Base-by-base conservation (phyloP, 2,113 vertebrate genomes). In the Lucifuga dentata region DNA sequence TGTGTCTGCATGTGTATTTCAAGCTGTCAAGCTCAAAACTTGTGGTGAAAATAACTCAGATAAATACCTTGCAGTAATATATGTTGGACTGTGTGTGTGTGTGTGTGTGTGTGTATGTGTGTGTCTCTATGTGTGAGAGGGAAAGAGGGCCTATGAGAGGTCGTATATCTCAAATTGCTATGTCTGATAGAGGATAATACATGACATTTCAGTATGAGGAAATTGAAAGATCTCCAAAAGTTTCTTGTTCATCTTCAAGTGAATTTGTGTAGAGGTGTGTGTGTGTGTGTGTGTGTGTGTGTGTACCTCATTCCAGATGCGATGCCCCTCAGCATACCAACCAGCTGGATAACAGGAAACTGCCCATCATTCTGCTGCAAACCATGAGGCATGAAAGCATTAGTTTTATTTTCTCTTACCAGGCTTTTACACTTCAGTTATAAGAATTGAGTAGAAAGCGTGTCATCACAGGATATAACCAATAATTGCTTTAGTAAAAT, bases 271-370 rank as follows among this genome's bases (percentile, higher is more conserved):
- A 33, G 23, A 13, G 20, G 40, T 43, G 40, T 43, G 40, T 43
- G 40, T 43, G 40, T 43, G 44, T 49, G 32, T 62, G 59, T 50
- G 21, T 64, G 46, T 69, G 51, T 57, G 65, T 66, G 58, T 59
- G 19, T 57, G 11, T 78, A 91, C 91, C 98, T 98, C 97, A 99
- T 98, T 29, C 97, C 97, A 0, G 97, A 96, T 0, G 95, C 95
- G 0, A 99, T 98, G 41, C 97, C 97, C 66, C 97, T 88, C 84
- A 99, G 90, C 96, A 99, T 98, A 2, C 97, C 97, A 81, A 99
- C 94, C 85, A 99, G 92, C 93, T 99, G 97, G 90, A 98, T 98
- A 63, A 97, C 95, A 0, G 96, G 95, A 88, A 98, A 99, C 92
- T 98, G 97, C 15, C 97, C 97, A 0, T 98, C 97, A 0, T 98